A percentile compares a stretch with the other conserved stretches of the same genome.
These are phyloP conservation scores for Saturnia pavonia DNA, from an alignment of 2,888 invertebrate genomes.

Conservation along the genomic window DNA sequence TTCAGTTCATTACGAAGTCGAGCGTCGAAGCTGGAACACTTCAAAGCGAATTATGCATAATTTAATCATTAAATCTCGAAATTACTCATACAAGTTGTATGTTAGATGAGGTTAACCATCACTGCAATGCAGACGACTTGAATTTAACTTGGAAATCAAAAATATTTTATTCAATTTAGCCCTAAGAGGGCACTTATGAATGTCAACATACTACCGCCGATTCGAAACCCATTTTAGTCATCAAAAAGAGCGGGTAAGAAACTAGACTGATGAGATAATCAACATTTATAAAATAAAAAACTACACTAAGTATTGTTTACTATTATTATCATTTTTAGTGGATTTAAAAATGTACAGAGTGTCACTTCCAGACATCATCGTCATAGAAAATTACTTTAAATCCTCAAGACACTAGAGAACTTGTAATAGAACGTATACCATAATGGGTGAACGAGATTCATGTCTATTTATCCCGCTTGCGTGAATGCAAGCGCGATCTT, in stretches of 20 bases:
- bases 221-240: too few species aligned
- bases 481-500: slow-evolving; percentile 12
- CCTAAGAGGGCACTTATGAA: too few species aligned
- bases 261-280: too few species aligned
- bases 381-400: background rate
- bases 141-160: background rate
- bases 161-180: too few species aligned
- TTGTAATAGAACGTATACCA: background rate
- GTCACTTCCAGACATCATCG: too few species aligned
- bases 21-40: slow-evolving; percentile 66
- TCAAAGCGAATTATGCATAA: slow-evolving; percentile 76
- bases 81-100: slow-evolving; percentile 73
- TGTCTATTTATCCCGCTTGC: slow-evolving; percentile 2
- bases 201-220: too few species aligned
- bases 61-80: slow-evolving; percentile 76
- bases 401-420: background rate
- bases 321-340: too few species aligned
- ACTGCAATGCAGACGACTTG: slow-evolving; percentile 54
- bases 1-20: slow-evolving; percentile 69
- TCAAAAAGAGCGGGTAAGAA: too few species aligned
- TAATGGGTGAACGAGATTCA: slow-evolving; percentile 10
- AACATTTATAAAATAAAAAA: too few species aligned
- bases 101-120: slow-evolving; percentile 67
- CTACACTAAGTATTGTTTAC: too few species aligned
- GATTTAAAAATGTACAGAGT: too few species aligned